Percentiles rank a stretch among this genome's conserved stretches.
These are phyloP conservation scores for Rhagium mordax DNA, from an alignment of 2,888 invertebrate genomes.

Conservation along the genomic window DNA sequence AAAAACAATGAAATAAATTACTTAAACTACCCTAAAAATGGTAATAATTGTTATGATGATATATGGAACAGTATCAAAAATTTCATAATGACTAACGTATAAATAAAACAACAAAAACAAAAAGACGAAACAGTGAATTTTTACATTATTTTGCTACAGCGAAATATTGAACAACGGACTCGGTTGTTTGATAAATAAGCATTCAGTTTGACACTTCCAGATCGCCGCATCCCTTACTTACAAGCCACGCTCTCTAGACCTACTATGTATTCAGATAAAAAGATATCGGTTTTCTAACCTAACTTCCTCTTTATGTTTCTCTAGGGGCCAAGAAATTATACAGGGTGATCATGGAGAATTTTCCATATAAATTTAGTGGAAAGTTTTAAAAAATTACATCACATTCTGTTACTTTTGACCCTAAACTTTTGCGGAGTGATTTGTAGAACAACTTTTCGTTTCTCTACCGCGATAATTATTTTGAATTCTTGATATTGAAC, in stretches of 20 bases:
- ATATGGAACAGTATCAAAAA: slow-evolving; percentile 60
- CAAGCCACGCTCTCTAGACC: neutral
- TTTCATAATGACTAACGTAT: slow-evolving; percentile 55
- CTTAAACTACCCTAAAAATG: slow-evolving; percentile 55
- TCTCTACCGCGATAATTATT: too few species aligned
- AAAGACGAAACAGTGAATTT: slow-evolving; percentile 53
- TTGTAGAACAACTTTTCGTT: too few species aligned
- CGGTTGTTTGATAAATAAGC: slow-evolving; percentile 63
- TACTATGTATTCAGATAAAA: too few species aligned
- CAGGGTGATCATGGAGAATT: too few species aligned
- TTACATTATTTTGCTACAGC: slow-evolving; percentile 39
- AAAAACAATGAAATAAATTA: slow-evolving; percentile 61
- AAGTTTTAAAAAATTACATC: too few species aligned
- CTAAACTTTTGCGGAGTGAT: too few species aligned
- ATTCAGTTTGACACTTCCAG: slow-evolving; percentile 34
- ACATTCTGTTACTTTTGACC: too few species aligned
- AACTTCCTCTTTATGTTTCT: too few species aligned
- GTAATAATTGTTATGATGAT: slow-evolving; percentile 53
- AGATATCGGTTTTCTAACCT: too few species aligned
- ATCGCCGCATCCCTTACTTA: neutral
- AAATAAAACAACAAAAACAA: slow-evolving; percentile 55
- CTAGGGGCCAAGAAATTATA: too few species aligned
- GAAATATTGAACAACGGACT: slow-evolving; percentile 54
- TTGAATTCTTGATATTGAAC: too few species aligned
- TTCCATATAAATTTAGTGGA: too few species aligned